Evolutionary conservation across 2,888 invertebrate species (phyloP), one percentile per base, ranked within the genome.

Genomic region (Tinea semifulvella): DNA sequence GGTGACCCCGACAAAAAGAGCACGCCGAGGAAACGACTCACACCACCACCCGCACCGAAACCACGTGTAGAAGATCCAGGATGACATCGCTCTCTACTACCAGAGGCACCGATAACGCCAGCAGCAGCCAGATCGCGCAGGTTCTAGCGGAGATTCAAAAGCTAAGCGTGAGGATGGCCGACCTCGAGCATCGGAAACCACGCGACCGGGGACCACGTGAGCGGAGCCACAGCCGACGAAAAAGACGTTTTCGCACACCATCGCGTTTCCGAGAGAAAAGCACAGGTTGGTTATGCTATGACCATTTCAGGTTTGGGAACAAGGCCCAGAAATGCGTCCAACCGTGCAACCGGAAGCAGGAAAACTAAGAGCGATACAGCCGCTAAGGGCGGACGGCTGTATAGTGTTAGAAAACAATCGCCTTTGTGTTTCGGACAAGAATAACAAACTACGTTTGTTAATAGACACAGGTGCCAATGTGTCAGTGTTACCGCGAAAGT

Each of bases 391-490:
- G 50, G 48, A 35, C n/a, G 18, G 6, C 28, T 48, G 47, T 35
- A 19, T 17, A 8, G 36, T 22, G 3, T 2, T 6, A 1, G 2
- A 20, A 1, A 35, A 40, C 42, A 43, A 43, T 40, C 52, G 50
- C 3, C 43, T 51, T 3, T 38, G 48, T n/a, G 40, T 54, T 1
- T 42, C 8, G 1, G 51, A 52, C 26, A 6, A 11, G 2, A 43
- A 45, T 3, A 47, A 11, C 14, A 43, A 44, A 5, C 3, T 47
- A 0, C 14, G 13, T 5, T 50, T 50, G 43, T 26, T 53, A n/a
- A 39, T 53, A 0, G 52, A 52, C 22, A 50, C 50, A 0, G 51
- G 52, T 0, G 51, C 50, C 2, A 47, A 50, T 26, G 31, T 52
- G n/a, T 52, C 50, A 2, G 48, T 49, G 2, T 8, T 50, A 2